These are phyloP conservation scores for Chaetophractus vellerosus DNA, from an alignment of 2,797 vertebrate genomes.

Conservation along the genomic window DNA sequence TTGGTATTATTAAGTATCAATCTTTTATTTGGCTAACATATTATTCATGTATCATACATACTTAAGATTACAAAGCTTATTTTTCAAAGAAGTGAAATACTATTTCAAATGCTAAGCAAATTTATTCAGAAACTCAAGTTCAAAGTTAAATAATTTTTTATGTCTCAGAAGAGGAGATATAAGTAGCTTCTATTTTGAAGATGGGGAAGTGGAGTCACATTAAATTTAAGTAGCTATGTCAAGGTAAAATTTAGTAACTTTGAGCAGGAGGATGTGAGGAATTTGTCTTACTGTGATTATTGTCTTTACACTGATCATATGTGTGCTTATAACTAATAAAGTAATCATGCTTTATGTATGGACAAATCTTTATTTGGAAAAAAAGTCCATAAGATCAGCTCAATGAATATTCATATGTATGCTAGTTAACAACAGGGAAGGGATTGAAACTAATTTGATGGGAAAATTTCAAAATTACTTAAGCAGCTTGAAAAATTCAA, in stretches of 20 bases:
- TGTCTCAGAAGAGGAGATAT: conserved; percentile 23
- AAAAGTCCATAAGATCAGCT: background rate
- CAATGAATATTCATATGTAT: conserved; percentile 49
- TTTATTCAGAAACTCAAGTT: conserved; percentile 17
- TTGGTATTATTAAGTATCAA: background rate
- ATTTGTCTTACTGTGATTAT: conserved; percentile 29
- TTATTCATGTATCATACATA: conserved; percentile 43
- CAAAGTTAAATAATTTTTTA: conserved; percentile 45
- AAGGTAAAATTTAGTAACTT: conserved; percentile 38
- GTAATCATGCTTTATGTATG: background rate
- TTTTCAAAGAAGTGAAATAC: background rate
- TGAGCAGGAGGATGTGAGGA: background rate
- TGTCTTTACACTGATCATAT: background rate
- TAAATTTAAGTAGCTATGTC: conserved; percentile 15
- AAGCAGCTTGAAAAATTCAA: conserved; percentile 20
- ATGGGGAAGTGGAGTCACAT: background rate
- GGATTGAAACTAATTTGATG: conserved; percentile 38
- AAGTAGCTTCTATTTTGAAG: conserved; percentile 41
- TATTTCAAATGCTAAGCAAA: conserved; percentile 36
- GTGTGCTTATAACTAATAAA: background rate
- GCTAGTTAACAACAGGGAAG: background rate
- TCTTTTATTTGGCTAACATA: conserved; percentile 44
- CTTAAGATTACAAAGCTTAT: conserved; percentile 42
- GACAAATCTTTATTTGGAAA: conserved; percentile 46
- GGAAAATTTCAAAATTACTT: conserved; percentile 64